Base-by-base conservation (phyloP, 2,888 invertebrate species). In the Lacanobia wlatinum region DNA sequence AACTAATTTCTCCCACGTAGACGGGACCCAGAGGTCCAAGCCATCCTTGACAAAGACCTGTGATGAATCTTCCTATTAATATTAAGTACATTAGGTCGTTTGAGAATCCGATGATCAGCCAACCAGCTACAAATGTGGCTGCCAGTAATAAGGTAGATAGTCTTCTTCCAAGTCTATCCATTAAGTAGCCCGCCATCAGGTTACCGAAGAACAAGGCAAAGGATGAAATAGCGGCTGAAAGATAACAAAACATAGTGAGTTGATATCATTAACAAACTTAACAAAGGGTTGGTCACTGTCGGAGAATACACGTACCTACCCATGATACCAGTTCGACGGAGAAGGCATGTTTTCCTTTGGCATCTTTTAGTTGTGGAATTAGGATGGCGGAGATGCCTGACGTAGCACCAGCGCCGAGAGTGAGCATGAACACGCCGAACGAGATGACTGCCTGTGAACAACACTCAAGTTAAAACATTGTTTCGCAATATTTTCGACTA, bases 331-430 rank as follows among this genome's bases (percentile, higher is more conserved):
- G 91, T 83, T 97, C 96, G 14, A 91, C 90, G 10, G 94, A 95
- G 43, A 96, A 93, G 16, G 78, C 48, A 12, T 94, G 89, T 59
- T 90, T 91, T 23, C 94, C 92, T 77, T 94, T 93, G 3, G 84
- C 89, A 58, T 92, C 83, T 77, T 91, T 87, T 34, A 97, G 89
- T 87, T 97, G 97, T 0, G 97, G 97, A 71, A 97, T 94, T 18
- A 97, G 92, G 18, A 97, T 96, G 5, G 97, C 97, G 2, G 97
- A 97, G 86, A 97, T 97, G 0, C 97, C 97, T 0, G 96, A 94
- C 0, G 97, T 97, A 84, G 97, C 96, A 2, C 97, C 97, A 0
- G 97, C 95, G 9, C 96, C 94, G 0, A 97, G 86, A 0, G 97
- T 96, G 50, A 96, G 87, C 86, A 97, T 91, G 73, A 97, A 95